Percentiles rank a stretch among this genome's conserved stretches.
phyloP scores from a whole-genome alignment of 2,888 invertebrate genomes.

The Archips xylosteana region DNA sequence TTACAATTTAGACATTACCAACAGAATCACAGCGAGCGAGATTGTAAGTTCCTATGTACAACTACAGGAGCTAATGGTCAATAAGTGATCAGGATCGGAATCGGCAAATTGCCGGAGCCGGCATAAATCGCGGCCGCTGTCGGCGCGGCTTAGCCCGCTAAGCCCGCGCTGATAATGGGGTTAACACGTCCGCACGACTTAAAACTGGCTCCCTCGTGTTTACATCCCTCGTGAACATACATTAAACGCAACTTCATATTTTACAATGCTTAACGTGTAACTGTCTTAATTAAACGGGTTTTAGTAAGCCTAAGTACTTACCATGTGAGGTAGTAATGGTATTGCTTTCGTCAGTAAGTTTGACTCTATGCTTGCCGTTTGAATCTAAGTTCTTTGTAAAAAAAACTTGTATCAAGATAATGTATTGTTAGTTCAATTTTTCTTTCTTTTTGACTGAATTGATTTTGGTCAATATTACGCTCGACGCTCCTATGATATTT shows the following conservation, averaged over 20 bases:
- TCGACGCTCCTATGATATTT: no score
- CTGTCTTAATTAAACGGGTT: background rate
- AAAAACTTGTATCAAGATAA: background rate
- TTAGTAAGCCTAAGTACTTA: background rate
- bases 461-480: no score
- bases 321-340: background rate
- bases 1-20: background rate
- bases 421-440: no score
- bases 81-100: slow-evolving; percentile 70
- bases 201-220: slow-evolving; percentile 60
- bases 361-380: background rate
- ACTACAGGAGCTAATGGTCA: slow-evolving; percentile 60
- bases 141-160: slow-evolving; percentile 69
- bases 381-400: no score
- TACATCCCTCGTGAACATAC: slow-evolving; percentile 24
- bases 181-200: slow-evolving; percentile 75
- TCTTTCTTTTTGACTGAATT: no score
- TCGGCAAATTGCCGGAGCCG: slow-evolving; percentile 71
- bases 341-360: no score
- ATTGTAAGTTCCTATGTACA: background rate
- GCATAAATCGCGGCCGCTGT: slow-evolving; percentile 78
- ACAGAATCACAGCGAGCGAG: background rate
- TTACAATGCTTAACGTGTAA: background rate
- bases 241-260: background rate
- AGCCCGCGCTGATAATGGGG: slow-evolving; percentile 77